Percentiles rank a stretch among this genome's conserved stretches.
Conservation (phyloP, 2,888 invertebrate species). For the Alviniconcha strummeri region DNA sequence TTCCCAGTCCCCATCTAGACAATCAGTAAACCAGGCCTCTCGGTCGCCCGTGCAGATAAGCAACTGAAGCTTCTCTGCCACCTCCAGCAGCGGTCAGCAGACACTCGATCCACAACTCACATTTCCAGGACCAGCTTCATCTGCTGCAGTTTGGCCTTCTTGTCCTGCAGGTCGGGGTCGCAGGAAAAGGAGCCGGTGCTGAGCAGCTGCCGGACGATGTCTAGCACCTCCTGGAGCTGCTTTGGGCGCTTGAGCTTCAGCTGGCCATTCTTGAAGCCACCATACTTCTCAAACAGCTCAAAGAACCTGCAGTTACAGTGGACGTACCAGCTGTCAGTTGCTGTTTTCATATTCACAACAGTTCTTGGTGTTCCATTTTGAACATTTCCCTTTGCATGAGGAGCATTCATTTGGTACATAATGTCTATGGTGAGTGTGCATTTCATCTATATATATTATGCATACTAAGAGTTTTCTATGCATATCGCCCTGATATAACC, state of each 20-base stretch:
- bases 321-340: no score
- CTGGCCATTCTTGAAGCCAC: constrained; percentile 93
- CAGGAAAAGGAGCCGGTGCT: constrained; percentile 81
- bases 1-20: no score
- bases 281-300: constrained; percentile 98
- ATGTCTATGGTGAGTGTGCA: constrained; percentile 32
- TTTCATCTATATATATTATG: no score
- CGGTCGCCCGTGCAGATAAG: no score
- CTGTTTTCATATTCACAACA: no score
- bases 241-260: constrained; percentile 98
- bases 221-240: constrained; percentile 87
- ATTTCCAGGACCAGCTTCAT: constrained; percentile 99
- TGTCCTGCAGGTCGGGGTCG: constrained; percentile 95
- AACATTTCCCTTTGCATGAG: no score
- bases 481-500: no score
- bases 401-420: neutral
- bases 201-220: constrained; percentile 93
- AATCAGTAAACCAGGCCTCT: no score
- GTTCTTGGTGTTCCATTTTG: no score
- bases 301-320: constrained; percentile 84
- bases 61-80: no score
- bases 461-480: no score
- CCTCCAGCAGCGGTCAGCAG: no score
- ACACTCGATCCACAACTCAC: constrained; percentile 78
- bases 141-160: constrained; percentile 96